These are phyloP conservation scores for Drosophila lacertosa DNA, from an alignment of 1,140 invertebrate species.

Conservation along the genomic window DNA sequence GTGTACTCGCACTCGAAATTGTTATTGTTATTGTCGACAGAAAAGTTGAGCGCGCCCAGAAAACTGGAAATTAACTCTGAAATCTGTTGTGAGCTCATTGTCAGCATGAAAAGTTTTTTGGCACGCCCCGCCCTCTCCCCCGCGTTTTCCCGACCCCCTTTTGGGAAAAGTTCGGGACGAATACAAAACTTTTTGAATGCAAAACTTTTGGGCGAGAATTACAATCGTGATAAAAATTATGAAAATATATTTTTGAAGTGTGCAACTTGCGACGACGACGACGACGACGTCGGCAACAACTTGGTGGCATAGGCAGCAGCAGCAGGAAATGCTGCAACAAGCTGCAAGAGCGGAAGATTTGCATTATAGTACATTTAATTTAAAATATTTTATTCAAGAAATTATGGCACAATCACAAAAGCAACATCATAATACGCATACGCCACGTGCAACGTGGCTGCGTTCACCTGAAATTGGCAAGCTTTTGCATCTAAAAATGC, in stretches of 20 bases:
- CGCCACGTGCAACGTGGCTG: slow-evolving; percentile 21
- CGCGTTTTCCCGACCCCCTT: neutral
- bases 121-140: slow-evolving; percentile 1
- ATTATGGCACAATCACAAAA: slow-evolving; percentile 4
- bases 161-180: slow-evolving; percentile 65
- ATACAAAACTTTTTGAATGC: slow-evolving; percentile 75
- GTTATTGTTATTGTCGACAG: slow-evolving; percentile 64
- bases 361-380: slow-evolving; percentile 24
- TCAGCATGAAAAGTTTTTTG: slow-evolving; percentile 71
- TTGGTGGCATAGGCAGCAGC: slow-evolving; percentile 56
- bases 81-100: slow-evolving; percentile 82
- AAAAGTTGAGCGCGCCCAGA: slow-evolving; percentile 58
- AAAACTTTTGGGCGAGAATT: slow-evolving; percentile 78
- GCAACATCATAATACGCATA: slow-evolving; percentile 23
- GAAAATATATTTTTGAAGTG: slow-evolving; percentile 78
- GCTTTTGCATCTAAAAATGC: slow-evolving; percentile 31
- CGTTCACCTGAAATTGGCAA: slow-evolving; percentile 3
- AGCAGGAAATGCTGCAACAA: slow-evolving; percentile 38
- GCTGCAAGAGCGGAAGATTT: slow-evolving; percentile 23
- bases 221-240: slow-evolving; percentile 82
- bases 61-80: slow-evolving; percentile 79
- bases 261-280: slow-evolving; percentile 51
- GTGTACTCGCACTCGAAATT: slow-evolving; percentile 55
- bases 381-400: slow-evolving; percentile 18
- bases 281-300: slow-evolving; percentile 56